Base-by-base conservation (phyloP, 1,140 invertebrate genomes). In the Rhagoletis pomonella region DNA sequence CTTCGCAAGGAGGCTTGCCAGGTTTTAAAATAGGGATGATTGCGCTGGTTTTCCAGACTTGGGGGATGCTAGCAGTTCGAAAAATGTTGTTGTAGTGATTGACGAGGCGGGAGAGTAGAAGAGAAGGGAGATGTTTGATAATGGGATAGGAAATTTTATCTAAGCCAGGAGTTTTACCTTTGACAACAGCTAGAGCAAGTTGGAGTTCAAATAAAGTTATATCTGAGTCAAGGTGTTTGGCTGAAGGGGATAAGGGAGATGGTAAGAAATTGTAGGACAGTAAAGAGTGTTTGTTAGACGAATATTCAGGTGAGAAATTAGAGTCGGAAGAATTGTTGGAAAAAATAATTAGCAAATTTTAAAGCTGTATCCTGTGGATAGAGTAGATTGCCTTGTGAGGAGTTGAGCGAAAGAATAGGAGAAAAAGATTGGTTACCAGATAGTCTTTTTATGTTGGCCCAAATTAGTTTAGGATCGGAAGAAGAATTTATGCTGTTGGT, bases 101-200 rank as follows among this genome's bases (percentile, higher is more conserved):
- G 12, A n/a, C 3, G 17, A 17, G 60, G 9, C 60, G 6, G 14
- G 6, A 10, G 17, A 62, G 60, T 6, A 62, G 60, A 62, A 62
- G 60, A 62, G 60, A 14, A 14, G 17, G 17, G 6, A 62, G 60
- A 14, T 62, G 60, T 62, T 62, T 62, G 17, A 62, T 62, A 14
- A 62, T 62, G 17, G 10, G 60, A 62, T 62, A 62, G 60, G 60
- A 62, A 62, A 62, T 62, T 62, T 62, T 62, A 62, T 62, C 60
- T 62, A 62, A 62, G 60, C 60, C 60, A 62, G 60, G 60, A 62
- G 60, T 62, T 62, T n/a, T 62, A 62, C 60, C 17, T 62, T 62
- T 62, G 6, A 62, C 17, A 62, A 14, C 3, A 62, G 12, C 9
- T 14, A 62, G 60, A 14, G 60, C 12, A 62, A 62, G 17, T 10